Conservation (phyloP, 2,797 vertebrate species). For the Carapus acus region DNA sequence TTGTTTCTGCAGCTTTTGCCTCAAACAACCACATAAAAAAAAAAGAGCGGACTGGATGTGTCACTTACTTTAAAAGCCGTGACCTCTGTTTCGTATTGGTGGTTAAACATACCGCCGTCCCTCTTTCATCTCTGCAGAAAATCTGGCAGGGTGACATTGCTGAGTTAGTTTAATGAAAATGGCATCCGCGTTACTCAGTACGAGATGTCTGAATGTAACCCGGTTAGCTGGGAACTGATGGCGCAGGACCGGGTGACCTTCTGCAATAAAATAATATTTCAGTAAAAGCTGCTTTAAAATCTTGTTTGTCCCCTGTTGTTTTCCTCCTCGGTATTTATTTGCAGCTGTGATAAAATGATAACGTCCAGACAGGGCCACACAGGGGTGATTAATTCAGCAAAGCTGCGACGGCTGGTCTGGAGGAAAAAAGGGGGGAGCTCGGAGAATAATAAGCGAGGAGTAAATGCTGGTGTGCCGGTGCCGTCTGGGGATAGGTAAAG, state of each 20-base stretch:
- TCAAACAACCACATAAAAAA: neutral
- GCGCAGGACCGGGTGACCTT: conserved; percentile 1
- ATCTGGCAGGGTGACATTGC: conserved; percentile 15
- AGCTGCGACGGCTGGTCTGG: conserved; percentile 26
- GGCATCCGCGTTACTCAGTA: conserved; percentile 24
- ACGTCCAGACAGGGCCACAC: conserved; percentile 9
- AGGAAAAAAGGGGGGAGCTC: conserved; percentile 15
- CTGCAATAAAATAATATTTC: conserved; percentile 6
- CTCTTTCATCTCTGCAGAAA: conserved; percentile 5
- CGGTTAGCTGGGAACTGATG: conserved; percentile 34
- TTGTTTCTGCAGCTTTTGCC: conserved; percentile 18
- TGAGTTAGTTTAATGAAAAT: conserved; percentile 7
- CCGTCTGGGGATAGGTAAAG: conserved; percentile 44
- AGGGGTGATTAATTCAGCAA: conserved; percentile 28
- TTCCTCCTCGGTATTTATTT: conserved; percentile 20
- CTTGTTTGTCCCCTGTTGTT: neutral
- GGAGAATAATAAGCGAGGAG: conserved; percentile 34
- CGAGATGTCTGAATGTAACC: conserved; percentile 13
- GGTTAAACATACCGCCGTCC: conserved; percentile 22
- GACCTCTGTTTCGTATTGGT: conserved; percentile 1
- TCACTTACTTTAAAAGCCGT: conserved; percentile 9
- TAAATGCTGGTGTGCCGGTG: conserved; percentile 38
- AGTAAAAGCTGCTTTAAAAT: conserved; percentile 6
- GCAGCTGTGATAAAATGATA: neutral
- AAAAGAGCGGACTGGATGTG: conserved; percentile 23